phyloP scores from a whole-genome alignment of 2,797 vertebrate genomes.

The Miichthys miiuy region DNA sequence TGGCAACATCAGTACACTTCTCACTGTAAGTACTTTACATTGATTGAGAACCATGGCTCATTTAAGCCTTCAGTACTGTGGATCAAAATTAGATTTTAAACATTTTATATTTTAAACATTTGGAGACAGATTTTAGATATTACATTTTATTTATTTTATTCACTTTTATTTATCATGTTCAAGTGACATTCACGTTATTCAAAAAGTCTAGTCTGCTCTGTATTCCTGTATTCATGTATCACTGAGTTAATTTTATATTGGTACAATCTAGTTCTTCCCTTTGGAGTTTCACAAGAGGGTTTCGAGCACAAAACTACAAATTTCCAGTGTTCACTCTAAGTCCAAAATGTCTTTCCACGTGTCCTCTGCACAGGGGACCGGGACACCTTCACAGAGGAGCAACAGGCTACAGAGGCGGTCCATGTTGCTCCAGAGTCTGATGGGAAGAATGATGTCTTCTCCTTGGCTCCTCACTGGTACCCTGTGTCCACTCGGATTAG shows the following conservation, averaged over 20 bases:
- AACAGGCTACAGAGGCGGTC: slow-evolving; percentile 12
- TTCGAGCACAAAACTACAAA: background rate
- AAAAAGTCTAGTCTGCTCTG: background rate
- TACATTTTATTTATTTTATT: background rate
- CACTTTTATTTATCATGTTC: background rate
- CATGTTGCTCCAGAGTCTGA: slow-evolving; percentile 16
- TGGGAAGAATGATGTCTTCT: background rate
- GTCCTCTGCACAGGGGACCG: slow-evolving; percentile 44
- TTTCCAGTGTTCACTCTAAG: slow-evolving; percentile 3
- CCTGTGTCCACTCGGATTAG: slow-evolving; percentile 60
- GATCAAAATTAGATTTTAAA: background rate
- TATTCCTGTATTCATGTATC: background rate
- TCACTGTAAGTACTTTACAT: slow-evolving; percentile 58
- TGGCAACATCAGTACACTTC: slow-evolving; percentile 23
- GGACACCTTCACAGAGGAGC: slow-evolving; percentile 30
- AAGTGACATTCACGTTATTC: background rate
- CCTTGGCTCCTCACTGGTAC: slow-evolving; percentile 54
- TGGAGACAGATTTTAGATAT: background rate
- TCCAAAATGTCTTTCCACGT: background rate
- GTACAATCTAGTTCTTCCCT: background rate
- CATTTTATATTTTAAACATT: slow-evolving; percentile 8
- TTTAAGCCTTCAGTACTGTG: background rate
- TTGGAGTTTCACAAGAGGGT: background rate
- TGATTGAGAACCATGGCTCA: background rate
- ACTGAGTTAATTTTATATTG: background rate